Evolutionary conservation across 37 sponge, comb jelly and placozoan genomes (phyloP), one percentile per base, ranked within the genome.

Genomic region (Halichondria panicea): DNA sequence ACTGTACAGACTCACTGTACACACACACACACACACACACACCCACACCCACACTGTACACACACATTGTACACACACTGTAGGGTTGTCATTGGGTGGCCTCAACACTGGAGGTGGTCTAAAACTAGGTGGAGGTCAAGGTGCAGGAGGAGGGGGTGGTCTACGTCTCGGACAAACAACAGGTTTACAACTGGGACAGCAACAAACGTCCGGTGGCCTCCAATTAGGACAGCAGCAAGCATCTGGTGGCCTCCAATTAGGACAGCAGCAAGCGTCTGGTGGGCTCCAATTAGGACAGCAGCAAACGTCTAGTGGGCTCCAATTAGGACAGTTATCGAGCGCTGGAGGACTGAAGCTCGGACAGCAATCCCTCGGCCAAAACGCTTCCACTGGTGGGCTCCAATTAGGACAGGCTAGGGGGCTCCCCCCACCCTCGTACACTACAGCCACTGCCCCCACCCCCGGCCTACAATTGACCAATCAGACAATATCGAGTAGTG

Each of bases 221-320:
- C 77, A 56, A 41, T 3, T 57, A 28, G 69, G 69, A 40, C 69
- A 38, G 4, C 2, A 40, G 4, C n/a, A 12, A n/a, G n/a, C n/a
- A n/a, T n/a, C n/a, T 3, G 61, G 70, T 48, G 69, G 70, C 12
- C 61, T 79, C 31, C 69, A 68, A 40, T 25, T 60, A 19, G 73
- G 73, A 72, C 21, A 3, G 4, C 3, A 25, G 22, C 2, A 19
- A 60, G 12, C 78, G 24, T 19, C 42, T 1, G 67, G 54, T 55
- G 66, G 68, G 25, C 68, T 77, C 25, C 78, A 64, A 32, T 39
- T 72, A 8, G 73, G 73, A 56, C 48, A 21, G 22, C 27, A 35
- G 59, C 28, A 13, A 61, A 42, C 44, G 21, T 69, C 64, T 62
- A 73, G 73, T 48, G 79, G 76, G 60, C 79, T 79, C 37, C 79